Percentiles rank a stretch among this genome's conserved stretches.
These are phyloP conservation scores for Microcebus murinus DNA, from an alignment of 2,113 vertebrate species.

Conservation along the genomic window DNA sequence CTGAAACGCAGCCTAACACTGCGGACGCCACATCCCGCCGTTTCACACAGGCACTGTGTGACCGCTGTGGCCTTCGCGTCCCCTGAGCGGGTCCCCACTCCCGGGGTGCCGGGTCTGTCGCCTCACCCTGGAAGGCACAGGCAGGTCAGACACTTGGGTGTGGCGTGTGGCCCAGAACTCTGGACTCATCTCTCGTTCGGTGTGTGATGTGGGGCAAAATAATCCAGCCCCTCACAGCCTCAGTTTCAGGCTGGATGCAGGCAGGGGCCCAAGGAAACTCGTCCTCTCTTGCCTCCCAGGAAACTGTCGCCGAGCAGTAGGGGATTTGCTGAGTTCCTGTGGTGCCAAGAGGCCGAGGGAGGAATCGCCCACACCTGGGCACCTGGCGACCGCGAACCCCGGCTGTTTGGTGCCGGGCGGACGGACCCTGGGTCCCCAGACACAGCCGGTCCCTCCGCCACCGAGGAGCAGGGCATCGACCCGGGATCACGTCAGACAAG, in stretches of 20 bases:
- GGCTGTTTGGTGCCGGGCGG: too few relatives aligned
- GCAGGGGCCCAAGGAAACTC: background rate
- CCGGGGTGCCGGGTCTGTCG: fast-evolving
- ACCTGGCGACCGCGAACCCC: background rate
- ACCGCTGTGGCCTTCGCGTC: background rate
- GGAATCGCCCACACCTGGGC: background rate
- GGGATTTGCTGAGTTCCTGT: background rate
- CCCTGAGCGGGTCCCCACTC: background rate
- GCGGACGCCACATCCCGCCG: background rate
- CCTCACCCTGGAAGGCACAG: background rate
- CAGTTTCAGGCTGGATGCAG: too few relatives aligned
- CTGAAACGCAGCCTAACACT: background rate
- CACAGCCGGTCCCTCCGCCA: background rate
- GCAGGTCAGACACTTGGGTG: background rate
- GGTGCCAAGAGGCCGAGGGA: fast-evolving
- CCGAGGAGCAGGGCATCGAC: fast-evolving
- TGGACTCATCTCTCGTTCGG: background rate
- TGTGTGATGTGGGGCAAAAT: background rate
- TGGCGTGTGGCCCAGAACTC: background rate
- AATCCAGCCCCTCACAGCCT: background rate
- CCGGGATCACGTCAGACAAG: background rate
- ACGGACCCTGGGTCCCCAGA: fast-evolving
- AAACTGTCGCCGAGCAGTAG: background rate
- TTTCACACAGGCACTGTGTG: background rate
- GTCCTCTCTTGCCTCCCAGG: background rate